Percentiles rank a stretch among this genome's conserved stretches.
Conservation (phyloP, 2,888 invertebrate species). For the Dolomedes plantarius region DNA sequence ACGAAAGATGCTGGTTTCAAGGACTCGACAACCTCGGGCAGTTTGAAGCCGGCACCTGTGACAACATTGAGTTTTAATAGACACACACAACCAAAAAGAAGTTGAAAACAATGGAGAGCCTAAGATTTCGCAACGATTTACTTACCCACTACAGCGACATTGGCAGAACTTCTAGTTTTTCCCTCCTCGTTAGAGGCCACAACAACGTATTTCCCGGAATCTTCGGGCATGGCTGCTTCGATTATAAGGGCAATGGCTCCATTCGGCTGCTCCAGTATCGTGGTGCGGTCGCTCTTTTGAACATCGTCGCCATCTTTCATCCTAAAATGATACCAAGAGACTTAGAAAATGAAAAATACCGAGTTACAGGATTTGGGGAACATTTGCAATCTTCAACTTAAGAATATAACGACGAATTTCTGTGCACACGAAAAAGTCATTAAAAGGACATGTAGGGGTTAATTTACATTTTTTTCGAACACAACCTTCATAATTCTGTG, state of each 20-base stretch:
- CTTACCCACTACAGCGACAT: slow-evolving; percentile 67
- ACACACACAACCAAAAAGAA: too few species aligned
- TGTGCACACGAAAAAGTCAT: too few species aligned
- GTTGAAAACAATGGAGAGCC: neutral
- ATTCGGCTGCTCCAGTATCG: slow-evolving; percentile 82
- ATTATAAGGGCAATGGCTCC: slow-evolving; percentile 83
- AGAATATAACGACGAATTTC: too few species aligned
- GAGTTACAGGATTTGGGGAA: too few species aligned
- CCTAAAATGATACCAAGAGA: slow-evolving; percentile 39
- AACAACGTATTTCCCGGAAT: slow-evolving; percentile 72
- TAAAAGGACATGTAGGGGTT: too few species aligned
- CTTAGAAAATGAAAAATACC: too few species aligned
- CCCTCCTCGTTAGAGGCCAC: slow-evolving; percentile 73
- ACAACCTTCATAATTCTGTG: too few species aligned
- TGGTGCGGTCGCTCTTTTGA: slow-evolving; percentile 79
- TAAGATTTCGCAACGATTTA: too few species aligned
- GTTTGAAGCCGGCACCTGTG: slow-evolving; percentile 49
- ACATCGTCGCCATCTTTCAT: slow-evolving; percentile 71
- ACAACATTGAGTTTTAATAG: too few species aligned
- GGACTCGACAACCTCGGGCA: slow-evolving; percentile 59
- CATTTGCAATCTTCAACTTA: too few species aligned
- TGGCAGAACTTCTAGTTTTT: slow-evolving; percentile 67
- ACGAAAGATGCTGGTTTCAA: slow-evolving; percentile 80
- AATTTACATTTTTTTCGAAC: too few species aligned
- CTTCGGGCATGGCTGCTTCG: slow-evolving; percentile 54